Evolutionary conservation across 2,797 vertebrate species (phyloP), one percentile per base, ranked within the genome.

Genomic region (Hydrophis major): DNA sequence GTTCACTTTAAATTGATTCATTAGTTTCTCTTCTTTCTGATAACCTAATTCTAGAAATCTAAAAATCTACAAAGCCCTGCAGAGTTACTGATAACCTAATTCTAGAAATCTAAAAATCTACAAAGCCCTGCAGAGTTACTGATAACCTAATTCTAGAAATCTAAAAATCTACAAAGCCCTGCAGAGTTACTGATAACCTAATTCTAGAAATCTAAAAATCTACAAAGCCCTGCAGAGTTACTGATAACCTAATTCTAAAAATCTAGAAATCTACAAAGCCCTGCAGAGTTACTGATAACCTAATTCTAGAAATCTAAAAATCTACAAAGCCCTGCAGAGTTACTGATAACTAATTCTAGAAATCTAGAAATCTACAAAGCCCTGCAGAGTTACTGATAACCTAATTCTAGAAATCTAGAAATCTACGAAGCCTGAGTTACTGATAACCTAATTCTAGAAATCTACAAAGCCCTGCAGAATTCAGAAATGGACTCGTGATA

Each of bases 11-110:
- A 57, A 86, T 16, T 32, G 14, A 57, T 53, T 69, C 57, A 63
- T 69, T 28, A 69, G 63, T 69, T 87, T 90, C 50, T 87, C 53
- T 69, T 61, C 83, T 86, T 32, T 14, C 86, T 27, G 20, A 56
- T 87, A 88, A 91, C 56, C 86, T 83, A 88, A 74, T 37, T 93
- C 55, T 60, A 56, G 88, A 91, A 90, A 88, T 93, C 55, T 60
- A 56, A 60, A 91, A 90, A 88, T 88, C 78, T 78, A 66, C 88
- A 47, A 88, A 90, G 53, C 42, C 61, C 37, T 20, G 61, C 86
- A 90, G 86, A 78, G 86, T 22, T 91, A 22, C 86, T 27, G 20
- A 56, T 87, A 88, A 91, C 56, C 86, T 83, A 90, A 74, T 37
- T 93, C 55, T 60, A 56, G 88, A 37, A 37, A 37, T 37, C 37